A percentile compares a stretch with the other conserved stretches of the same genome.
phyloP scores from a whole-genome alignment of 2,888 invertebrate species.

The Corbicula japonica region DNA sequence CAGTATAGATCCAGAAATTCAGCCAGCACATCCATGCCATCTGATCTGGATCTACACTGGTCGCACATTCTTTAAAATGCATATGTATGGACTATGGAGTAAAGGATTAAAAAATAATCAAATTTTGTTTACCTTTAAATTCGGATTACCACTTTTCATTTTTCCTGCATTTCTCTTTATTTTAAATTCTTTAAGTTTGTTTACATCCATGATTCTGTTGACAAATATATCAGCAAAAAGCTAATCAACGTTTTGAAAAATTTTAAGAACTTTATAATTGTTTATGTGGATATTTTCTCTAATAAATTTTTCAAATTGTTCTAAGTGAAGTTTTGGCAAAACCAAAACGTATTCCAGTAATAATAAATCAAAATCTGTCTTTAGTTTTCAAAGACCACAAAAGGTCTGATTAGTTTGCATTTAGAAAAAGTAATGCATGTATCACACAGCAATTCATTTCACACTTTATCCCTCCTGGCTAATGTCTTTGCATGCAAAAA shows the following conservation, averaged over 20 bases:
- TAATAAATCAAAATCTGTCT: background rate
- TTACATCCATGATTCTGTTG: conserved; percentile 13
- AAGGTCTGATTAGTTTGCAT: no score
- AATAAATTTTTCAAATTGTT: background rate
- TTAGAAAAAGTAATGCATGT: no score
- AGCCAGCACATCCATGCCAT: no score
- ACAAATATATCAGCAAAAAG: background rate
- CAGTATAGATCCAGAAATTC: no score
- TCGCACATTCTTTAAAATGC: no score
- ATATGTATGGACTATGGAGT: no score
- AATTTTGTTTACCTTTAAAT: conserved; percentile 30
- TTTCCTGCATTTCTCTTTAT: conserved; percentile 42
- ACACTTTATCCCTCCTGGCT: no score
- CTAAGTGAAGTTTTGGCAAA: background rate
- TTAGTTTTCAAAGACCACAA: background rate
- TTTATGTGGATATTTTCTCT: background rate
- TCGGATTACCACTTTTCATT: conserved; percentile 37
- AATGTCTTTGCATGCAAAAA: background rate
- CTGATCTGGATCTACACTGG: no score
- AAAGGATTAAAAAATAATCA: background rate
- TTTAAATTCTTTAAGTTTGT: conserved; percentile 29
- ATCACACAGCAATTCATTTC: no score
- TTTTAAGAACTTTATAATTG: background rate
- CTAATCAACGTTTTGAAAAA: background rate
- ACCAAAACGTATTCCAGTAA: background rate